phyloP scores from a whole-genome alignment of 2,888 invertebrate genomes.

The Drosophila niveifrons region DNA sequence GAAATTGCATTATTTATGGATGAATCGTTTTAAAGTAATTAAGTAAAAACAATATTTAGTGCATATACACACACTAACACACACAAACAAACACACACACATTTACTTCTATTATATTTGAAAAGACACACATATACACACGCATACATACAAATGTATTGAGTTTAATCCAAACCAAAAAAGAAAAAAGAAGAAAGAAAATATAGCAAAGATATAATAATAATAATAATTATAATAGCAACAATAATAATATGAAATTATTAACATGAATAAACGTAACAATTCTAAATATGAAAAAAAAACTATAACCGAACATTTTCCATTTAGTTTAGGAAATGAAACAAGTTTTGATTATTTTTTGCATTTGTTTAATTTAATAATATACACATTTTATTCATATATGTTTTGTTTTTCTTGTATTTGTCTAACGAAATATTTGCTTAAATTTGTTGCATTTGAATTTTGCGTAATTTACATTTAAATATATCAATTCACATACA shows the following conservation, averaged over 20 bases:
- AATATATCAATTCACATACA: constrained; percentile 69
- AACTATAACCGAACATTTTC: background rate
- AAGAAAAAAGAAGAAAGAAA: constrained; percentile 22
- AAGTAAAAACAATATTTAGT: constrained; percentile 36
- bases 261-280: constrained; percentile 68
- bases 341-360: constrained; percentile 9
- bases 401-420: constrained; percentile 17
- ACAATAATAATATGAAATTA: constrained; percentile 54
- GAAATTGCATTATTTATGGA: constrained; percentile 48
- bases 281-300: constrained; percentile 41
- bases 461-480: constrained; percentile 61
- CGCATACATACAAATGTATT: constrained; percentile 44
- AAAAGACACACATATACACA: constrained; percentile 21
- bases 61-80: constrained; percentile 41
- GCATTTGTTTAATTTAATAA: constrained; percentile 34
- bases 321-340: background rate
- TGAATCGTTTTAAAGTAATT: constrained; percentile 57
- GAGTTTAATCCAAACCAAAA: constrained; percentile 51
- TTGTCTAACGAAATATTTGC: constrained; percentile 54
- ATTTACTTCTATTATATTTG: constrained; percentile 26
- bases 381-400: constrained; percentile 59
- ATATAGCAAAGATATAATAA: constrained; percentile 40
- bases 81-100: constrained; percentile 38
- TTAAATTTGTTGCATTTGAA: constrained; percentile 11
- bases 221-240: constrained; percentile 44